These are phyloP conservation scores for Eupeodes luniger DNA, from an alignment of 2,888 invertebrate species.

Conservation along the genomic window DNA sequence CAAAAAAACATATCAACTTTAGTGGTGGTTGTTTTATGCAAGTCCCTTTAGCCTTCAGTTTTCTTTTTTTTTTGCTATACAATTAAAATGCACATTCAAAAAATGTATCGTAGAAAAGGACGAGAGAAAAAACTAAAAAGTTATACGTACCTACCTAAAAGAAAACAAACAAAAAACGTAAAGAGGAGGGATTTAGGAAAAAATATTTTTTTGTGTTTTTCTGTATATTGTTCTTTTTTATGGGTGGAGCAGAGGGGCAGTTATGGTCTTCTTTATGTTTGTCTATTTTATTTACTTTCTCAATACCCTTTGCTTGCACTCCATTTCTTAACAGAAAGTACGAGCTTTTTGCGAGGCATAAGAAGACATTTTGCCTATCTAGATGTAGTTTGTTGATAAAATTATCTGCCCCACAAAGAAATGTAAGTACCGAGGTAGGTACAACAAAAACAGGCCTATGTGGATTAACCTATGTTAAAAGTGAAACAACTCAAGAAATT, in stretches of 20 bases:
- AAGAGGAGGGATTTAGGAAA: constrained; percentile 69
- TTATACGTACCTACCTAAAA: constrained; percentile 8
- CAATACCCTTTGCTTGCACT: neutral
- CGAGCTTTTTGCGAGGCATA: neutral
- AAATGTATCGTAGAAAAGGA: constrained; percentile 24
- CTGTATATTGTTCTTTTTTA: constrained; percentile 47
- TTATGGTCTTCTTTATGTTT: constrained; percentile 31
- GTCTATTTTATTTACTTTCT: constrained; percentile 6
- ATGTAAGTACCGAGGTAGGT: constrained; percentile 10
- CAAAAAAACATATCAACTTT: constrained; percentile 11
- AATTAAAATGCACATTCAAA: constrained; percentile 61
- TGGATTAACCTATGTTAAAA: too few relatives aligned
- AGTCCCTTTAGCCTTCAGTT: constrained; percentile 12
- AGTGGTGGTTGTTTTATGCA: constrained; percentile 14
- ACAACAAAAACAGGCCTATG: neutral
- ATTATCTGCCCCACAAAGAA: neutral
- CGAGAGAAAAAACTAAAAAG: neutral
- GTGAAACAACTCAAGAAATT: too few relatives aligned
- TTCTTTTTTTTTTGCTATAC: constrained; percentile 38
- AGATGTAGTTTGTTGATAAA: neutral
- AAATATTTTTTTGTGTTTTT: constrained; percentile 39
- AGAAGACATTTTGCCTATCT: neutral
- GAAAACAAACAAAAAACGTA: constrained; percentile 28
- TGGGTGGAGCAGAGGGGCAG: constrained; percentile 66
- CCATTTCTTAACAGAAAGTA: neutral